These are phyloP conservation scores for Camponotus floridanus DNA, from an alignment of 1,140 invertebrate species.

Conservation along the genomic window DNA sequence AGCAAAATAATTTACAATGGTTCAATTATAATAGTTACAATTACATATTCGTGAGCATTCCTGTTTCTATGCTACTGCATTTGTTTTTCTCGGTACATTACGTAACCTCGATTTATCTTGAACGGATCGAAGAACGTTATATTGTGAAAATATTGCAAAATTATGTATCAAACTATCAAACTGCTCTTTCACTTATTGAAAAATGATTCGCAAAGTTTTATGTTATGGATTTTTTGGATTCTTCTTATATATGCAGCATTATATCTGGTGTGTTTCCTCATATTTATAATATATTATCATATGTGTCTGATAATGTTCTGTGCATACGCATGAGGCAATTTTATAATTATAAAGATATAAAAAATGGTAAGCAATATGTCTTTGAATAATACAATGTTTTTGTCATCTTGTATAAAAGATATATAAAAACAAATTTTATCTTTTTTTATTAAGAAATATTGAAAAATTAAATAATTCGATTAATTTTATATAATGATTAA, in stretches of 20 bases:
- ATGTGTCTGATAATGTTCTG: conserved; percentile 78
- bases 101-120: conserved; percentile 55
- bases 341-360: neutral
- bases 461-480: neutral
- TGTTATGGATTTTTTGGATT: conserved; percentile 75
- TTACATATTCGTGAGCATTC: neutral
- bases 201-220: conserved; percentile 58
- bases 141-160: conserved; percentile 8
- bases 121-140: neutral
- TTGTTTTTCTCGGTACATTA: conserved; percentile 39
- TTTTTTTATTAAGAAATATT: neutral
- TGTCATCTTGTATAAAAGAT: neutral
- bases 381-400: neutral
- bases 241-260: conserved; percentile 74
- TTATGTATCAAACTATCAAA: conserved; percentile 59
- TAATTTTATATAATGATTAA: neutral
- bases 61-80: conserved; percentile 21
- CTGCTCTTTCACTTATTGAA: conserved; percentile 32
- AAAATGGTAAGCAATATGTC: conserved; percentile 30
- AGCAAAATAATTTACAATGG: neutral
- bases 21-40: conserved; percentile 8
- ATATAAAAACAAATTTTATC: neutral
- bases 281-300: conserved; percentile 82
- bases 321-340: conserved; percentile 68
- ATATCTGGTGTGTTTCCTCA: conserved; percentile 75